A percentile compares a stretch with the other conserved stretches of the same genome.
phyloP scores from a whole-genome alignment of 2,113 vertebrate species.

The Ceuthmochares aereus region DNA sequence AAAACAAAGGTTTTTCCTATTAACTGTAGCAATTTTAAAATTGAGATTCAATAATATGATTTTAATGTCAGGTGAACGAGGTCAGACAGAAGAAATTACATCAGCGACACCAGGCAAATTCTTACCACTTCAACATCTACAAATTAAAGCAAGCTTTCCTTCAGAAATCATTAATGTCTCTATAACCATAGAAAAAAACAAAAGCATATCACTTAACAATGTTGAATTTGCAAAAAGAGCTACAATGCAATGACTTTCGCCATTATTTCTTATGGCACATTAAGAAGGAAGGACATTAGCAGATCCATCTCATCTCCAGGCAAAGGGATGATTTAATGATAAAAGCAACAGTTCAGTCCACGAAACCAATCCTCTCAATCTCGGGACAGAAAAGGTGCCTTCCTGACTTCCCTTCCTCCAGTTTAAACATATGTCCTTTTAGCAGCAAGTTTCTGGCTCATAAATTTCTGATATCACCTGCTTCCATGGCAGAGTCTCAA shows the following conservation, averaged over 20 bases:
- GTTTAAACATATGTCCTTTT: background rate
- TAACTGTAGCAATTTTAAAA: slow-evolving; percentile 25
- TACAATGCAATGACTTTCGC: background rate
- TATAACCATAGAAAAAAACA: background rate
- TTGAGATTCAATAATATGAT: background rate
- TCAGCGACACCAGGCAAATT: slow-evolving; percentile 13
- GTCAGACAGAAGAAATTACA: slow-evolving; percentile 43
- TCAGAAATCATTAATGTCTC: slow-evolving; percentile 23
- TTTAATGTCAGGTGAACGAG: slow-evolving; percentile 49
- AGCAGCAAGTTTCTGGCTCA: background rate
- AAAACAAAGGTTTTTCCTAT: slow-evolving; percentile 8
- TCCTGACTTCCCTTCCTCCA: background rate
- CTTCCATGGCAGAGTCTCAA: background rate
- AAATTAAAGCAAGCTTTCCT: slow-evolving; percentile 28
- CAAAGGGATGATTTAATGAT: background rate
- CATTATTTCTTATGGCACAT: background rate
- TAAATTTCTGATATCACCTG: background rate
- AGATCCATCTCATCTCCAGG: background rate
- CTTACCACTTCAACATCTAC: background rate
- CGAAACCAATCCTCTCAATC: background rate
- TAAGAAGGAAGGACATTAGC: background rate
- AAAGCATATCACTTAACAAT: background rate
- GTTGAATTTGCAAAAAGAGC: background rate
- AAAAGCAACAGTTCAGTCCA: background rate
- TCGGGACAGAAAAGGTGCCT: background rate